phyloP scores from a whole-genome alignment of 2,888 invertebrate species.

The Clunio marinus region DNA sequence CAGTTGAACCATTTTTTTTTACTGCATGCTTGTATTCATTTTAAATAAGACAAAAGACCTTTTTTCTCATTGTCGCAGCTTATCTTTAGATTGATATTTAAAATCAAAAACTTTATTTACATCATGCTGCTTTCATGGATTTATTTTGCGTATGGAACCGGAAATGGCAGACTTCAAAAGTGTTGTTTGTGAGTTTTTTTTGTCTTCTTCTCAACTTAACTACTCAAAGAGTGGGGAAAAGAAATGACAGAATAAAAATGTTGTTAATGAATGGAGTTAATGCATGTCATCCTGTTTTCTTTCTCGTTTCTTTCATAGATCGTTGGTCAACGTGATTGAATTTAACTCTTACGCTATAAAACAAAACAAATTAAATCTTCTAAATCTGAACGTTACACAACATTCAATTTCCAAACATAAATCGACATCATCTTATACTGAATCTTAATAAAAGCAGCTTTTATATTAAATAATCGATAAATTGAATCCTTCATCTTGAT shows the following conservation, averaged over 20 bases:
- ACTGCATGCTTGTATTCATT: too few relatives aligned
- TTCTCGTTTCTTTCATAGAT: neutral
- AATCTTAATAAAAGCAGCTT: too few relatives aligned
- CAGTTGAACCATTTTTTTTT: neutral
- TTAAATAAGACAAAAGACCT: too few relatives aligned
- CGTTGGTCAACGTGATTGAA: too few relatives aligned
- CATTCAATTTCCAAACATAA: too few relatives aligned
- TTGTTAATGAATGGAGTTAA: conserved; percentile 23
- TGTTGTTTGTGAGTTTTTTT: neutral
- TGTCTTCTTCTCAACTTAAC: neutral
- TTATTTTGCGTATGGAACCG: conserved; percentile 8
- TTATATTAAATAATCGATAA: too few relatives aligned
- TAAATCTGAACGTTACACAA: too few relatives aligned
- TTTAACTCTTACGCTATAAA: too few relatives aligned
- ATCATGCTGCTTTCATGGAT: neutral
- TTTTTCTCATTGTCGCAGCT: conserved; percentile 19
- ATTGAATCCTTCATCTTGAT: conserved; percentile 12
- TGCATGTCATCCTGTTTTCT: conserved; percentile 33
- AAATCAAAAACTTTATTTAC: neutral
- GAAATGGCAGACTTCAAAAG: neutral
- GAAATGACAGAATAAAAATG: neutral
- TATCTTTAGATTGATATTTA: conserved; percentile 16
- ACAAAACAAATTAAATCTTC: too few relatives aligned
- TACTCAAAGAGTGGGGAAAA: too few relatives aligned
- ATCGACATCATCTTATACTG: too few relatives aligned